phyloP scores from a whole-genome alignment of 2,113 vertebrate species.

The Channa maculata region DNA sequence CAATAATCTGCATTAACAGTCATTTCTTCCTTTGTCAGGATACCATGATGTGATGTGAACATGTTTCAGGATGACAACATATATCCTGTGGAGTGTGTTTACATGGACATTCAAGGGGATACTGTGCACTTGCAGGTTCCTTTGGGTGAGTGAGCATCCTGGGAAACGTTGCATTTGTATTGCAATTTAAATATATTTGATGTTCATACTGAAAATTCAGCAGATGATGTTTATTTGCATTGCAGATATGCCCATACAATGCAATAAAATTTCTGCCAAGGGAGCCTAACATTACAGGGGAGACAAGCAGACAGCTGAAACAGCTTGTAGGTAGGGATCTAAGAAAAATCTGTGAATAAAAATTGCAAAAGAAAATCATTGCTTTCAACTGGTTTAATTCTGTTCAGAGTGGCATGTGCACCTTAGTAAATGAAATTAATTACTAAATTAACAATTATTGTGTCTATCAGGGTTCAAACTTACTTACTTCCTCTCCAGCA shows the following conservation, averaged over 20 bases:
- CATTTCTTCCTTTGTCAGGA: conserved; percentile 9
- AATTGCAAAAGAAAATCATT: background rate
- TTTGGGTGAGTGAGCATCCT: conserved; percentile 76
- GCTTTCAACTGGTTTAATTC: background rate
- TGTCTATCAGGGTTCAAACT: too few species aligned
- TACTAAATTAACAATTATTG: too few species aligned
- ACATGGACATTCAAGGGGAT: conserved; percentile 77
- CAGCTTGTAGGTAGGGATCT: conserved; percentile 54
- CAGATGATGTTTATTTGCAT: conserved; percentile 2
- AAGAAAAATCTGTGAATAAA: background rate
- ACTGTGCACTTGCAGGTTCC: conserved; percentile 80
- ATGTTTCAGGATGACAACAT: conserved; percentile 59
- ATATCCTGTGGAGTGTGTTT: conserved; percentile 62
- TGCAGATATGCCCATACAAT: conserved; percentile 81
- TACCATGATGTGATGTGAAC: conserved; percentile 45
- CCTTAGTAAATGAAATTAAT: background rate
- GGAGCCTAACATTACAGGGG: conserved; percentile 22
- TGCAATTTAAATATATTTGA: background rate
- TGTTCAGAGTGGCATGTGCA: background rate
- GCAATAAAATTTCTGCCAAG: conserved; percentile 68
- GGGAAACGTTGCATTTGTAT: background rate
- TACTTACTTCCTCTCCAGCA: background rate
- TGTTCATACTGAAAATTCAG: background rate
- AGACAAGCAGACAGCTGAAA: conserved; percentile 27
- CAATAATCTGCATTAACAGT: background rate